Base-by-base conservation (phyloP, 2,797 vertebrate genomes). In the Eremophila alpestris region DNA sequence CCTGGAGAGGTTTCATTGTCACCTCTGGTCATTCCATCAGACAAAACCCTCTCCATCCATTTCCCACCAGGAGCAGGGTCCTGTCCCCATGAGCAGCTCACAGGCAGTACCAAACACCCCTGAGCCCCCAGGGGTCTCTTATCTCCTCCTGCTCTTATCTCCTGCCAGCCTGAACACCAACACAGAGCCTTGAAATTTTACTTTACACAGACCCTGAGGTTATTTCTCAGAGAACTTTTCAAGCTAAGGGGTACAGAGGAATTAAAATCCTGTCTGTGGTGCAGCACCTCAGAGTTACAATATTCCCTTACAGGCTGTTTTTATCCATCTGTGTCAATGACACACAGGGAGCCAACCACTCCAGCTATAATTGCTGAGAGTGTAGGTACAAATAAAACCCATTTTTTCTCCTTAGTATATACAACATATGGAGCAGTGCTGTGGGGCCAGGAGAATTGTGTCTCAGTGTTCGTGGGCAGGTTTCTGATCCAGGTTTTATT, bases 361-460 rank as follows among this genome's bases (percentile, higher is more conserved):
- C 45, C 11, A n/a, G 63, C 93, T 94, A 46, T 70, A 94, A 86
- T 43, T 86, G 74, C 17, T 69, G 69, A 46, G 79, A 64, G 38
- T 86, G 83, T 88, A 93, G 85, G 89, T 94, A 91, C 91, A 93
- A 90, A 83, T 67, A 91, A 76, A 96, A 69, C 23, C 1, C 48
- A 54, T 45, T 54, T 94, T 90, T 93, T 84, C 77, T 89, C 67
- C 79, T 88, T 38, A 88, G 59, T 82, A 16, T 82, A 82, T 82
- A 93, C 92, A 96, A 79, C 83, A 84, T 88, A 76, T 54, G 86
- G 83, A 93, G 58, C 71, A 62, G 58, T 62, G 67, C 82, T 55
- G 32, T 36, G 43, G 43, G 85, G 78, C 93, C 88, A 82, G 58
- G 55, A 79, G 56, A 82, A 68, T 67, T 67, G 48, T 83, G 90